Evolutionary conservation across 2,888 invertebrate species (phyloP), one percentile per base, ranked within the genome.

Genomic region (Drosophila mimetica): DNA sequence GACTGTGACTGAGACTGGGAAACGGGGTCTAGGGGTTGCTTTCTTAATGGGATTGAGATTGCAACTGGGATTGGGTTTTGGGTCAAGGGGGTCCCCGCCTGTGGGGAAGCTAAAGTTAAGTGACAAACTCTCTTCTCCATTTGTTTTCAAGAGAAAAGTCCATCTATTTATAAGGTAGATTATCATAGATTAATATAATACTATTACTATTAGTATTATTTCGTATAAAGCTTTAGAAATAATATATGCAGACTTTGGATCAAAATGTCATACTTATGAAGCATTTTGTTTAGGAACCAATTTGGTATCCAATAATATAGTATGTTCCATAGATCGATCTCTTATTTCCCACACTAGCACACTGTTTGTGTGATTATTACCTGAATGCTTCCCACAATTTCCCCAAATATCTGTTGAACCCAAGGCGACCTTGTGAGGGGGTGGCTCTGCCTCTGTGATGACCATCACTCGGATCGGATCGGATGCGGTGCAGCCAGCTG

Each of bases 401-500:
- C 20, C 14, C 42, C 9, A 42, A 25, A 14, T 13, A 18, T 14
- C 2, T 3, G 11, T 18, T 61, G 44, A 61, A 9, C 48, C 30
- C 20, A 1, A 4, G 7, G 2, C 28, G 18, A 18, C 57, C 60
- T 61, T 39, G 44, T n/a, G 20, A 6, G 36, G 64, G 36, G 63
- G 48, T 42, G 47, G 61, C 57, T 32, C 8, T 20, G 55, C 54
- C 59, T 22, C 9, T 16, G 20, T 3, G 9, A 2, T 52, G 52
- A 16, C n/a, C 48, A 20, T 7, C 36, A n/a, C 4, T 37, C 34
- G n/a, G 14, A 7, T 37, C 34, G n/a, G 14, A 58, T 53, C 8
- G 58, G 32, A 52, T 60, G 60, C 52, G 61, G 61, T 46, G 25
- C 46, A 61, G 14, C 37, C 47, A 41, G 47, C 39, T 57, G 65